These are phyloP conservation scores for Rhopalosiphum padi DNA, from an alignment of 1,140 invertebrate genomes.

Conservation along the genomic window DNA sequence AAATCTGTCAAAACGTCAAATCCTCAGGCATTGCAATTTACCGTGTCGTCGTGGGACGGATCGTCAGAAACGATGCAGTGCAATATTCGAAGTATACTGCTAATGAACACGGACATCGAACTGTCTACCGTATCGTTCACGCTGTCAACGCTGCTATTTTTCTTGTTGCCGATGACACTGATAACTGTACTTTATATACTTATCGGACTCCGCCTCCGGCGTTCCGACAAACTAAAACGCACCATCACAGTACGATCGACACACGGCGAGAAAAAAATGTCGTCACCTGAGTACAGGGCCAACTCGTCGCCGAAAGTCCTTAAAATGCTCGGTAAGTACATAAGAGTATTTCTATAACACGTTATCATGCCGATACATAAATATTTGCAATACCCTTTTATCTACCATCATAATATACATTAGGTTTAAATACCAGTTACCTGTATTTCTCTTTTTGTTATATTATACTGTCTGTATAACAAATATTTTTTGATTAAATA, in stretches of 20 bases:
- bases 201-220: slow-evolving; percentile 78
- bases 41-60: neutral
- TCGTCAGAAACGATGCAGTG: slow-evolving; percentile 15
- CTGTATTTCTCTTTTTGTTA: no score
- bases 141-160: slow-evolving; percentile 85
- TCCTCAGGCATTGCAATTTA: slow-evolving; percentile 44
- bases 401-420: no score
- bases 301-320: slow-evolving; percentile 61
- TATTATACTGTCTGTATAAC: no score
- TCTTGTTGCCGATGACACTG: slow-evolving; percentile 84
- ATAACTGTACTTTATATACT: slow-evolving; percentile 84
- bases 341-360: neutral
- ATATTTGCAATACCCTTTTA: no score
- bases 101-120: slow-evolving; percentile 9
- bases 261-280: slow-evolving; percentile 54
- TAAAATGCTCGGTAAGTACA: slow-evolving; percentile 62
- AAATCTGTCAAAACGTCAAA: neutral
- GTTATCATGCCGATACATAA: neutral
- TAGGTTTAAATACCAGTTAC: no score
- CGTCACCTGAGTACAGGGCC: slow-evolving; percentile 52
- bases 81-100: neutral
- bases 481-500: no score
- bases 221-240: slow-evolving; percentile 68
- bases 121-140: slow-evolving; percentile 76
- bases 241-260: slow-evolving; percentile 58